phyloP scores from a whole-genome alignment of 2,797 vertebrate species.

The Sebastolobus altivelis region DNA sequence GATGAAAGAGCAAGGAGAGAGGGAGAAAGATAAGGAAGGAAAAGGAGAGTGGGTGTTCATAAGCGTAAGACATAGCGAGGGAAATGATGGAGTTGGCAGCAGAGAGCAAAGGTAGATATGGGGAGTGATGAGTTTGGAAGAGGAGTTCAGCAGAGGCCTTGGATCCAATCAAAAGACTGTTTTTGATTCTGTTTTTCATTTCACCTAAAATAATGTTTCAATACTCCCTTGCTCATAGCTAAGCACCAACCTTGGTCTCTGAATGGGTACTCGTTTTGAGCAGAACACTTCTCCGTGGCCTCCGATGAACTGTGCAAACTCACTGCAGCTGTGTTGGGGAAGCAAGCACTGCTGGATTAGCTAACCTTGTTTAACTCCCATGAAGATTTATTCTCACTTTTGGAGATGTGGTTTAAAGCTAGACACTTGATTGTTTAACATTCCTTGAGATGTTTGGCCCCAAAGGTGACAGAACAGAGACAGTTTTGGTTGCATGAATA shows the following conservation, averaged over 20 bases:
- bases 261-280: conserved; percentile 55
- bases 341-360: conserved; percentile 46
- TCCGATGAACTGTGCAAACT: conserved; percentile 49
- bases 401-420: conserved; percentile 26
- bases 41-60: conserved; percentile 48
- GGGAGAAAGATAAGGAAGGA: conserved; percentile 21
- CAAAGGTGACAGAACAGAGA: background rate
- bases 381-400: conserved; percentile 39
- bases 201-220: conserved; percentile 72
- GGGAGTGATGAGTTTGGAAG: conserved; percentile 73
- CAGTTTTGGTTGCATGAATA: conserved; percentile 15
- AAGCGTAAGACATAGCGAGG: conserved; percentile 39
- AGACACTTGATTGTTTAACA: conserved; percentile 33
- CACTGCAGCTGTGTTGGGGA: conserved; percentile 35
- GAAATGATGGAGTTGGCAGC: conserved; percentile 65
- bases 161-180: conserved; percentile 72
- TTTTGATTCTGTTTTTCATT: conserved; percentile 74
- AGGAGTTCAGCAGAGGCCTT: conserved; percentile 75
- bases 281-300: conserved; percentile 65
- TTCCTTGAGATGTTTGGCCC: conserved; percentile 19
- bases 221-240: conserved; percentile 60
- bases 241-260: conserved; percentile 56
- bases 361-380: conserved; percentile 51
- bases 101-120: conserved; percentile 70
- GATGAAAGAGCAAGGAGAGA: conserved; percentile 15